phyloP scores from a whole-genome alignment of 2,797 vertebrate species.

The Chaenodraco wilsoni region DNA sequence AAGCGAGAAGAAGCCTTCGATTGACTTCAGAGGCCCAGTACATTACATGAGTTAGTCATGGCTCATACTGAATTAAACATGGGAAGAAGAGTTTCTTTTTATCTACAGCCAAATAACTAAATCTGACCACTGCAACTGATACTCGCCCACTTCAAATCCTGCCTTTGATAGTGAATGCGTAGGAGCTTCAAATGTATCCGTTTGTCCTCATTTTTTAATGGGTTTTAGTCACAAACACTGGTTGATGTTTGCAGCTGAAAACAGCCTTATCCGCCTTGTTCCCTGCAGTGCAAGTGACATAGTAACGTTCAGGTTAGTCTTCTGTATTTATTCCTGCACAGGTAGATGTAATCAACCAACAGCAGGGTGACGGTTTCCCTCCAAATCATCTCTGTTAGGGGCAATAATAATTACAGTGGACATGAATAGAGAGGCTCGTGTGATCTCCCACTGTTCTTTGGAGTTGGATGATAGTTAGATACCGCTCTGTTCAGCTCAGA shows the following conservation, averaged over 20 bases:
- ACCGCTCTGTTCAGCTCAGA: slow-evolving; percentile 57
- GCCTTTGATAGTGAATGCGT: slow-evolving; percentile 71
- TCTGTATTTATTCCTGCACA: slow-evolving; percentile 36
- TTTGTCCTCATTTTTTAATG: slow-evolving; percentile 69
- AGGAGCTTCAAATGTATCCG: slow-evolving; percentile 70
- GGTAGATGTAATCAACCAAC: slow-evolving; percentile 57
- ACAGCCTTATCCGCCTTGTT: slow-evolving; percentile 30
- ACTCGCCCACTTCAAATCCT: slow-evolving; percentile 73
- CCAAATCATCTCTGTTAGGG: slow-evolving; percentile 47
- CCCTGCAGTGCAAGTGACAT: slow-evolving; percentile 36
- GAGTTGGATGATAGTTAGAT: slow-evolving; percentile 57
- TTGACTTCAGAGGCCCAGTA: slow-evolving; percentile 65
- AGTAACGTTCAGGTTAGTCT: slow-evolving; percentile 14
- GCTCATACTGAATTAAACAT: slow-evolving; percentile 80
- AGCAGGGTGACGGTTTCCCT: slow-evolving; percentile 45
- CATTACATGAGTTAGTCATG: slow-evolving; percentile 79
- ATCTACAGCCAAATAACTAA: slow-evolving; percentile 79
- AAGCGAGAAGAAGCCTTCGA: slow-evolving; percentile 43
- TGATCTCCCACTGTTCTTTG: slow-evolving; percentile 56
- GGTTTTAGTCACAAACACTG: slow-evolving; percentile 48
- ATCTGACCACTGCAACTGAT: slow-evolving; percentile 77
- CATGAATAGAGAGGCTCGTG: slow-evolving; percentile 49
- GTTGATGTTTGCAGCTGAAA: slow-evolving; percentile 55
- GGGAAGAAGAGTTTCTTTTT: slow-evolving; percentile 77
- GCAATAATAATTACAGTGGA: slow-evolving; percentile 56